Base-by-base conservation (phyloP, 2,888 invertebrate species). In the Thymelicus lineola region DNA sequence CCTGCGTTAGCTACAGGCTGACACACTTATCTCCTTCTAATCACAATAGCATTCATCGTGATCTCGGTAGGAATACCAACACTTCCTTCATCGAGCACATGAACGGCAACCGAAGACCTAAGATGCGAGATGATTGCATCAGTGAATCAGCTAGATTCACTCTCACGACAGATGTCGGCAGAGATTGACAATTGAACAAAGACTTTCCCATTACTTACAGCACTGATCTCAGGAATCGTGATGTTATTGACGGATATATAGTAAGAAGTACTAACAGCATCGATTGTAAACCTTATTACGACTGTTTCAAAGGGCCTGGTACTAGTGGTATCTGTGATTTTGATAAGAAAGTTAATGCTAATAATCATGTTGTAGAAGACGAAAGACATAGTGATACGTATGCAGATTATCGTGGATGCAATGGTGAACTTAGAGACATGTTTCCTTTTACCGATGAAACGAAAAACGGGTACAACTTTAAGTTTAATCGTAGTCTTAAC, bases 1-100 rank as follows among this genome's bases (percentile, higher is more conserved):
- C 93, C 1, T 93, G 92, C 77, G 90, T 84, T 57, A 93, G 93
- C 75, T 94, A 94, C 73, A 77, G 93, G 0, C 83, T 94, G 1
- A 90, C 93, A 0, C 93, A 94, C 55, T 80, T 94, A 10, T 94
- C 94, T 0, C 93, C 93, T 0, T 94, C 93, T 0, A 93, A 93
- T 70, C 92, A 93, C 65, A 91, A 91, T 78, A 83, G 84, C 74
- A 87, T 90, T n/a, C 86, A 93, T 66, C 77, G 92, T 42, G 92
- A 93, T 72, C 86, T 83, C 66, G 81, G 83, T 7, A 83, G 90
- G n/a, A 91, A 89, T n/a, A 88, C 86, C 0, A 91, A 93, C 70
- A 94, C 94, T 0, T 92, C 94, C 0, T 94, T 94, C 77, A 93
- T 94, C 6, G 93, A 94, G 71, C 90, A 91, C 68, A 80, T 87